These are phyloP conservation scores for Nemoura dubitans DNA, from an alignment of 2,888 invertebrate genomes.

Conservation along the genomic window DNA sequence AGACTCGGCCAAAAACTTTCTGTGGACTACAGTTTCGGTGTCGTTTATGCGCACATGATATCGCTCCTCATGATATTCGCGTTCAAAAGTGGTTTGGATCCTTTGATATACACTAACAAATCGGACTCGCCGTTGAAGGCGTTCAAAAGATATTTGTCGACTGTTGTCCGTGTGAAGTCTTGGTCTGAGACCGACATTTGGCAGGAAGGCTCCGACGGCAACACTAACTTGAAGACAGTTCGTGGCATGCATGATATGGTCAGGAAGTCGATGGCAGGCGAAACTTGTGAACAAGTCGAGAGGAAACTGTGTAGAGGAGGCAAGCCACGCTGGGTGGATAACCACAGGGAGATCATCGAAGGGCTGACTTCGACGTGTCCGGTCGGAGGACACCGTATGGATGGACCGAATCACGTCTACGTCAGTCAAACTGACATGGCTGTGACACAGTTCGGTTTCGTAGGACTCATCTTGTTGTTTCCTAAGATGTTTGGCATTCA, in stretches of 20 bases:
- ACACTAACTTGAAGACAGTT: constrained; percentile 61
- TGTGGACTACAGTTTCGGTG: constrained; percentile 57
- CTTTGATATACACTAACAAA: constrained; percentile 62
- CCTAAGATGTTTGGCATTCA: constrained; percentile 60
- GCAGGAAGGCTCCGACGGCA: constrained; percentile 59
- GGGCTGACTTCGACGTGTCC: constrained; percentile 54
- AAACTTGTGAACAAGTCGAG: constrained; percentile 52
- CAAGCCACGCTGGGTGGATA: constrained; percentile 32
- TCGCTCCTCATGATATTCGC: constrained; percentile 60
- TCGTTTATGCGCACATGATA: constrained; percentile 58
- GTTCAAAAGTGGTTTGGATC: constrained; percentile 58
- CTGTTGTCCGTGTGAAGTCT: constrained; percentile 59
- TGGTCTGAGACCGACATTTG: constrained; percentile 66
- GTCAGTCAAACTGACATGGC: constrained; percentile 66
- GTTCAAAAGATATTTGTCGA: constrained; percentile 59
- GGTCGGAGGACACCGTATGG: background rate
- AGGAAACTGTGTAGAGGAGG: constrained; percentile 48
- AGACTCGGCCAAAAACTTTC: constrained; percentile 62
- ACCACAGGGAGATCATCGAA: constrained; percentile 51
- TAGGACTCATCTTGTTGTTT: constrained; percentile 61
- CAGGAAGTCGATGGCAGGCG: constrained; percentile 54
- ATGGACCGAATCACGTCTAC: constrained; percentile 16
- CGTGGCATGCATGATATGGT: constrained; percentile 60
- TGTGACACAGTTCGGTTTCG: constrained; percentile 64
- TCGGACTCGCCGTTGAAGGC: constrained; percentile 61